These are phyloP conservation scores for Chanos chanos DNA, from an alignment of 2,797 vertebrate genomes.

Conservation along the genomic window DNA sequence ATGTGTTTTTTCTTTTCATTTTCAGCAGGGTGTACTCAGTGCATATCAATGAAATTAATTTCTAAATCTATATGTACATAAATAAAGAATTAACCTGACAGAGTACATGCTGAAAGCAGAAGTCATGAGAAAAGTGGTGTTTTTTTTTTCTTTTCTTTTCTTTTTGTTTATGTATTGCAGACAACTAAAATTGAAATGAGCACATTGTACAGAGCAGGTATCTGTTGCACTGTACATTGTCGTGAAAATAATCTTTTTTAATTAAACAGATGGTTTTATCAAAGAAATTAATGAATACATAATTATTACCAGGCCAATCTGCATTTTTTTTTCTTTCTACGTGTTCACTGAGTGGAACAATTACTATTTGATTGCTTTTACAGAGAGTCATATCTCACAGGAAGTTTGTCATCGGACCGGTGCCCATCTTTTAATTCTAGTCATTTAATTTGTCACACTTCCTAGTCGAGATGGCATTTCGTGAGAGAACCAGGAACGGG, in stretches of 20 bases:
- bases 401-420: constrained; percentile 68
- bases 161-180: too few species aligned
- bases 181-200: constrained; percentile 51
- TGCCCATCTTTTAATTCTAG: constrained; percentile 72
- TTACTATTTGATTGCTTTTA: constrained; percentile 76
- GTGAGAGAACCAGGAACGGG: constrained; percentile 29
- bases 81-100: too few species aligned
- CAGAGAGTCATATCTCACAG: constrained; percentile 68
- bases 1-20: too few species aligned
- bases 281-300: constrained; percentile 73
- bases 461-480: constrained; percentile 41
- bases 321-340: constrained; percentile 56
- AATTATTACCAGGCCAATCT: constrained; percentile 69
- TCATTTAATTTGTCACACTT: constrained; percentile 66
- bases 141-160: too few species aligned
- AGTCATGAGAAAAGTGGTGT: too few species aligned
- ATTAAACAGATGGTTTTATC: constrained; percentile 72
- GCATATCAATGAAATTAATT: too few species aligned
- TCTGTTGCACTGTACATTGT: constrained; percentile 43
- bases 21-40: too few species aligned
- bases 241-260: constrained; percentile 60
- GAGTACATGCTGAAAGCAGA: too few species aligned
- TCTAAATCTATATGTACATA: too few species aligned
- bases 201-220: constrained; percentile 28
- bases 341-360: constrained; percentile 73